Base-by-base conservation (phyloP, 2,797 vertebrate species). In the Agapornis canus region DNA sequence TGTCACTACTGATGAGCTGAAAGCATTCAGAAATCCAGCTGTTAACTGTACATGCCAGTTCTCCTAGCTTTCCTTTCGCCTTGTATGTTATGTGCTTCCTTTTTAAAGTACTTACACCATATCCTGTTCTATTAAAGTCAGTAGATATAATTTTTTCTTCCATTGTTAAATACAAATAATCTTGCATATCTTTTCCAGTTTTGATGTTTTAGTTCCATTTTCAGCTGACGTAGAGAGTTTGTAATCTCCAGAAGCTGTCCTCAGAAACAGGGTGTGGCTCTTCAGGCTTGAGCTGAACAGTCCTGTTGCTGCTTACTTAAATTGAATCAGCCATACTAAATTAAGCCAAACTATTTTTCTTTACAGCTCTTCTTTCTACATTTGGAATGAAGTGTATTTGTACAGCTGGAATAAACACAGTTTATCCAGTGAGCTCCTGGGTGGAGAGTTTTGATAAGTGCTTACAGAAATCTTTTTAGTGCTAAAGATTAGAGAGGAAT, bases 91-190 rank as follows among this genome's bases (percentile, higher is more conserved):
- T 23, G 3, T 45, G 18, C 70, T 95, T 95, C 83, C 84, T 81
- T 73, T 91, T 61, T 1, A 3, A 91, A 95, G 83, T 22, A 63
- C 63, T 89, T 78, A 5, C 3, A 54, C 25, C 5, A 15, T 73
- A 85, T 96, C 96, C 91, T 92, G 79, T 95, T 93, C 96, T 84
- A 40, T 77, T 66, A n/a, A 80, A 75, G 65, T 49, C 32, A 15
- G 25, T 48, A 69, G 40, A 21, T 63, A 40, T 10, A 89, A 90
- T 63, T 86, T 51, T 64, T 71, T 86, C 35, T 82, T 45, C 39
- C 7, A 13, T 56, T 54, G 31, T 94, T 86, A 57, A 81, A 48
- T 35, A 5, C 18, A 52, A 57, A 81, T 17, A 14, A 57, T 48
- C n/a, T 72, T 49, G n/a, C 1, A 0, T 40, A 8, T 43, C 9